Conservation (phyloP, 1,140 invertebrate species). For the Papilio xuthus region DNA sequence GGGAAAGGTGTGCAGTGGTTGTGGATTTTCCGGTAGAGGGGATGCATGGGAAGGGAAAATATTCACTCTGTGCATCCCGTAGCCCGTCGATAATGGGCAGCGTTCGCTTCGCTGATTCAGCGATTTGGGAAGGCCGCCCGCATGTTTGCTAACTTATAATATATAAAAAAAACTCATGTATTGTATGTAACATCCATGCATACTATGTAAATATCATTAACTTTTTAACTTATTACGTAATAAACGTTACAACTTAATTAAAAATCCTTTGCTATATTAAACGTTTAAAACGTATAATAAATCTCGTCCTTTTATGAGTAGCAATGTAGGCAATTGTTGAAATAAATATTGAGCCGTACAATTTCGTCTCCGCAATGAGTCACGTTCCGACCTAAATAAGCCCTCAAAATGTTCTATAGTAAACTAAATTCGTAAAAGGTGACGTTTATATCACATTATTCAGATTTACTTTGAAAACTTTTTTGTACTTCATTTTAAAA, state of each 20-base stretch:
- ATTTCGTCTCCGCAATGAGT: slow-evolving; percentile 31
- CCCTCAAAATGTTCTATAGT: slow-evolving; percentile 26
- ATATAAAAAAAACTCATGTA: background rate
- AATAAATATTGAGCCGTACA: slow-evolving; percentile 22
- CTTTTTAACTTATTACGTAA: too few species aligned
- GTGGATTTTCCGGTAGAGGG: too few species aligned
- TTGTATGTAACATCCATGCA: too few species aligned
- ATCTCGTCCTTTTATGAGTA: background rate
- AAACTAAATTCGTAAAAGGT: slow-evolving; percentile 12
- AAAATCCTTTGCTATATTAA: background rate
- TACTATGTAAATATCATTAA: too few species aligned
- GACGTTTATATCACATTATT: slow-evolving; percentile 33
- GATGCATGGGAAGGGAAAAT: too few species aligned
- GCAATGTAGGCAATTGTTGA: slow-evolving; percentile 35
- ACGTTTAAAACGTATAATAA: background rate
- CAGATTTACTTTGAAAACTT: background rate
- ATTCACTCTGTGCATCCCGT: too few species aligned
- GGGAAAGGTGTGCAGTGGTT: too few species aligned
- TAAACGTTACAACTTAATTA: background rate
- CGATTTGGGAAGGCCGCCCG: too few species aligned
- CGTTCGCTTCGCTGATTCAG: too few species aligned
- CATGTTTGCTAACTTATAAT: too few species aligned
- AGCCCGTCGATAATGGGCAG: too few species aligned
- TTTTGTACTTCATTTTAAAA: too few species aligned
- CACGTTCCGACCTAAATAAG: slow-evolving; percentile 32